Base-by-base conservation (phyloP, 1,140 invertebrate genomes). In the Polyergus mexicanus region DNA sequence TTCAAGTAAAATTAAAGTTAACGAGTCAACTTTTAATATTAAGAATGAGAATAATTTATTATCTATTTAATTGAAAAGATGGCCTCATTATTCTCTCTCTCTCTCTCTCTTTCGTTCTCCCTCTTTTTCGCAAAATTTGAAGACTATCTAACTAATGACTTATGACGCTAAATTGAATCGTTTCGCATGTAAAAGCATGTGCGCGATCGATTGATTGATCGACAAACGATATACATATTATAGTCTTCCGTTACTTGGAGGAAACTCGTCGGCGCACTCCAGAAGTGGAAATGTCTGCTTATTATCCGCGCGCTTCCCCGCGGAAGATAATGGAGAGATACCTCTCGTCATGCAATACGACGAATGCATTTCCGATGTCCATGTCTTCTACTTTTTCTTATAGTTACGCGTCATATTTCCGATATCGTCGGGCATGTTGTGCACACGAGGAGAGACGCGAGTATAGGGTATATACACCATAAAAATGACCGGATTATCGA, bases 291-390 rank as follows among this genome's bases (percentile, higher is more conserved):
- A 74, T 62, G 66, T 22, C 66, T 13, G 25, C 66, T 83, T 83
- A n/a, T 83, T 83, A 74, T 13, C 6, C 3, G 11, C 7, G 44
- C 32, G 51, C 51, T 83, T 83, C 44, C 25, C n/a, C 3, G 22
- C 66, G 65, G 3, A 68, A 86, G 84, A 89, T 77, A 89, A 89
- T 86, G 56, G 72, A 69, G 63, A 86, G 58, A 89, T 83, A 86
- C 65, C 41, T 25, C 63, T 83, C 71, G 47, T 77, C 62, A 25
- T 19, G 87, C 28, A 78, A 84, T 58, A 71, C n/a, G 47, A 66
- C 63, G 68, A 80, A 84, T 47, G 38, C 65, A 81, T 85, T 84
- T 81, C 38, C 10, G 6, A 54, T 65, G 32, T 13, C 22, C 13
- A 11, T 2, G 3, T 71, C n/a, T 68, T 62, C 38, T 28, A 28